These are phyloP conservation scores for Acronicta aceris DNA, from an alignment of 2,888 invertebrate species.

Conservation along the genomic window DNA sequence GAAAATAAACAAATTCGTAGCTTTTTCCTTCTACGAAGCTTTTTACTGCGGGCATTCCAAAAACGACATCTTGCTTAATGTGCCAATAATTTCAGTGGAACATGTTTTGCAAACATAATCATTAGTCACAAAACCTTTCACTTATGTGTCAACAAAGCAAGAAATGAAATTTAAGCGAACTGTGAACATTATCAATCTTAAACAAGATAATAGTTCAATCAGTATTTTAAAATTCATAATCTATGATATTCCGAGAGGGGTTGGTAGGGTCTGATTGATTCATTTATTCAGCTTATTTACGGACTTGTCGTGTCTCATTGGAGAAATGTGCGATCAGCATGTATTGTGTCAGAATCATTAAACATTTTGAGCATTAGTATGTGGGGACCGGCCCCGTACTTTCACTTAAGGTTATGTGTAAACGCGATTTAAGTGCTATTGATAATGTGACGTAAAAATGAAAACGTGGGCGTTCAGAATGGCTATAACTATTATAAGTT, in stretches of 20 bases:
- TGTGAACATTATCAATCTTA: slow-evolving; percentile 6
- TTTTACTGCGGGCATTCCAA: slow-evolving; percentile 1
- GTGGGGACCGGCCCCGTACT: slow-evolving; percentile 80
- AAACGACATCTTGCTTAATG: slow-evolving; percentile 20
- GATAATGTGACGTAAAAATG: slow-evolving; percentile 84
- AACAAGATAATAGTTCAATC: slow-evolving; percentile 14
- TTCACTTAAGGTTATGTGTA: slow-evolving; percentile 88
- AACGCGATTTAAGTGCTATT: slow-evolving; percentile 82
- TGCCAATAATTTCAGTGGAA: slow-evolving; percentile 39
- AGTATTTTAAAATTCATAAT: slow-evolving; percentile 55
- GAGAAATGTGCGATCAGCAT: slow-evolving; percentile 83
- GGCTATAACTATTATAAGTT: slow-evolving; percentile 46
- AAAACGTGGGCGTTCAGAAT: slow-evolving; percentile 57
- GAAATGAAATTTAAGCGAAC: slow-evolving; percentile 14
- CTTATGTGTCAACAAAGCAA: slow-evolving; percentile 44
- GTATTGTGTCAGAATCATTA: slow-evolving; percentile 85
- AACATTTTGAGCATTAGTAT: slow-evolving; percentile 87
- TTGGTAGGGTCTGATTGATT: slow-evolving; percentile 78
- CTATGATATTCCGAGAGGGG: slow-evolving; percentile 76
- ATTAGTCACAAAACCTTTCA: slow-evolving; percentile 54
- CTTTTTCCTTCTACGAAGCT: neutral
- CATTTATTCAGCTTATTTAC: slow-evolving; percentile 86
- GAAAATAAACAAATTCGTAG: neutral
- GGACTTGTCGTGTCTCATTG: slow-evolving; percentile 74
- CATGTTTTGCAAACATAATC: slow-evolving; percentile 36